phyloP scores from a whole-genome alignment of 2,888 invertebrate species.

The Ephialtes manifestator region DNA sequence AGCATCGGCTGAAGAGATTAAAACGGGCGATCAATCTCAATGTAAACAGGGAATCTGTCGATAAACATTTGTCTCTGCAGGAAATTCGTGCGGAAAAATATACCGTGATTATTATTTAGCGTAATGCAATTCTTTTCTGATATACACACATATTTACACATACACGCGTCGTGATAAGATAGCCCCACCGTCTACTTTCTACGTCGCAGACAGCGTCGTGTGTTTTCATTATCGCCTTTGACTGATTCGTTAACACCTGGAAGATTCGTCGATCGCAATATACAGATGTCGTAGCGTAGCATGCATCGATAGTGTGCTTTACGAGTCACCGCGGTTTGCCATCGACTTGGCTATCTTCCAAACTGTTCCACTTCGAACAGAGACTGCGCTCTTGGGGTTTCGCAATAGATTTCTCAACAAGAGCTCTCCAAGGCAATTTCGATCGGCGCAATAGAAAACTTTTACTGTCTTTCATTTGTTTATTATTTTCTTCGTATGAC shows the following conservation, averaged over 20 bases:
- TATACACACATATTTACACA: not conserved
- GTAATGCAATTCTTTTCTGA: not conserved
- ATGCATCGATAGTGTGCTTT: slow-evolving; percentile 46
- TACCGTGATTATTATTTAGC: not conserved
- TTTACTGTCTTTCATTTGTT: not conserved
- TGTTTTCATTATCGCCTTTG: slow-evolving; percentile 55
- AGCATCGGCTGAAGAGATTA: not conserved
- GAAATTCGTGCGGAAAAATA: not conserved
- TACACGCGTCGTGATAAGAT: slow-evolving; percentile 39
- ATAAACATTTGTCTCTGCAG: not conserved
- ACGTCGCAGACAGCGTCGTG: slow-evolving; percentile 61
- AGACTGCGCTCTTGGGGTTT: slow-evolving; percentile 39
- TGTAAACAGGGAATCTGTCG: not conserved
- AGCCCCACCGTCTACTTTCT: slow-evolving; percentile 42
- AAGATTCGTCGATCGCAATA: slow-evolving; percentile 20
- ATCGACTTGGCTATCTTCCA: slow-evolving; percentile 57
- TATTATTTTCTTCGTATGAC: not conserved
- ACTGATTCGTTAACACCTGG: slow-evolving; percentile 49
- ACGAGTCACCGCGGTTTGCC: slow-evolving; percentile 38
- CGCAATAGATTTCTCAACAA: slow-evolving; percentile 43
- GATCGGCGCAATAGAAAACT: slow-evolving; percentile 29
- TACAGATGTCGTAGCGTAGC: slow-evolving; percentile 25
- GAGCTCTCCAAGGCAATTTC: slow-evolving; percentile 14
- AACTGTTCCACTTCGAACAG: slow-evolving; percentile 47
- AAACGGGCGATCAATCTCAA: not conserved